Conservation (phyloP, 2,888 invertebrate species). For the Lasioglossum villosulum region DNA sequence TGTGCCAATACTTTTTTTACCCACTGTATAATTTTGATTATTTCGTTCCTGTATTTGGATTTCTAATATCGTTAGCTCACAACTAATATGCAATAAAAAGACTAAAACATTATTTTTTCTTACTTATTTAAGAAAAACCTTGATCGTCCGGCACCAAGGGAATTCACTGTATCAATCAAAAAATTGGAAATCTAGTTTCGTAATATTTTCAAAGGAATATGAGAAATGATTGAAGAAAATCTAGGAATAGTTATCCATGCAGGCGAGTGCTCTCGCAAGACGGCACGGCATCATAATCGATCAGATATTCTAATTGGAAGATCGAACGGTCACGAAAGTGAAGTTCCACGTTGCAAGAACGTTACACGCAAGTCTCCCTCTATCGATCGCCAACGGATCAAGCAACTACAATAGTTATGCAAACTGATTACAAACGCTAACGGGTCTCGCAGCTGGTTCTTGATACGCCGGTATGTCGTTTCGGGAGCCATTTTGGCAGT, state of each 20-base stretch:
- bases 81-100: too few species aligned
- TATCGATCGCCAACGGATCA: constrained; percentile 58
- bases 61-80: too few species aligned
- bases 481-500: constrained; percentile 61
- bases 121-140: too few species aligned
- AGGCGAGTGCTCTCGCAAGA: not conserved
- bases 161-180: too few species aligned
- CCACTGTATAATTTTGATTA: too few species aligned
- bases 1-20: too few species aligned
- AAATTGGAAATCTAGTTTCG: too few species aligned
- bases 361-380: constrained; percentile 48
- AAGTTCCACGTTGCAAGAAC: constrained; percentile 42
- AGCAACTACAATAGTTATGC: constrained; percentile 38
- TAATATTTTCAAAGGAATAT: too few species aligned
- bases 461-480: constrained; percentile 36
- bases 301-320: not conserved
- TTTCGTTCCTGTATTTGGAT: too few species aligned
- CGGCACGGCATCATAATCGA: not conserved
- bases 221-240: not conserved
- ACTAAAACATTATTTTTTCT: too few species aligned
- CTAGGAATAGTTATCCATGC: not conserved
- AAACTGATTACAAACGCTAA: constrained; percentile 62
- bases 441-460: constrained; percentile 45
- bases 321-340: not conserved
- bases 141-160: too few species aligned